Conservation (phyloP, 2,888 invertebrate genomes). For the Orchesella flavescens region DNA sequence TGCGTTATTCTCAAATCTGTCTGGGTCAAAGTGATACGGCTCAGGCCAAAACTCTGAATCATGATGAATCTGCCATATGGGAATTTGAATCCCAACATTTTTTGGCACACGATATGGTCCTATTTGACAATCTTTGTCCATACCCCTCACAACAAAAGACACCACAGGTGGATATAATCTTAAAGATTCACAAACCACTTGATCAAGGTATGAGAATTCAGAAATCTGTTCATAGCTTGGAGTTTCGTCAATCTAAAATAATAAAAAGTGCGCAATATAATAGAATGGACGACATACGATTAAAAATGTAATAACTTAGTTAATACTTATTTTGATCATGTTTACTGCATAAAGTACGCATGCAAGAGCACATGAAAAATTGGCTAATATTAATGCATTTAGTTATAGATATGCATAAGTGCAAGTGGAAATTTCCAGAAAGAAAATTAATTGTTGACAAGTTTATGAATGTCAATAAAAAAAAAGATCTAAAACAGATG, state of each 20-base stretch:
- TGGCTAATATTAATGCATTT: too few species aligned
- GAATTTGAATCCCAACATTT: constrained; percentile 66
- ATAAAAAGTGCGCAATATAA: background rate
- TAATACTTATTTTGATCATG: too few species aligned
- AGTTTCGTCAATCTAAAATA: constrained; percentile 62
- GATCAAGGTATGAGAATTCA: constrained; percentile 74
- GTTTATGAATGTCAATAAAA: too few species aligned
- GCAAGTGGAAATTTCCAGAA: too few species aligned
- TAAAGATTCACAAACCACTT: constrained; percentile 75
- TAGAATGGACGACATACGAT: background rate
- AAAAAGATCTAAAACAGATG: too few species aligned
- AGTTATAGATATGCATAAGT: too few species aligned
- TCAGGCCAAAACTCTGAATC: constrained; percentile 70
- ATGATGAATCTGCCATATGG: constrained; percentile 72
- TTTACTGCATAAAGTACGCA: too few species aligned
- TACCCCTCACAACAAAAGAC: constrained; percentile 70
- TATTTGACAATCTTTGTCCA: constrained; percentile 59
- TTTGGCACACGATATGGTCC: constrained; percentile 67
- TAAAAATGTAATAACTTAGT: too few species aligned
- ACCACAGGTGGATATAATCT: constrained; percentile 74
- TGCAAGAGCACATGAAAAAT: too few species aligned
- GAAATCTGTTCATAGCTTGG: constrained; percentile 73
- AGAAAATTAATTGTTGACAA: too few species aligned
- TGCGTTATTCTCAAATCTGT: constrained; percentile 70
- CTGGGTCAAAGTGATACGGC: constrained; percentile 69